A percentile compares a stretch with the other conserved stretches of the same genome.
phyloP scores from a whole-genome alignment of 64 coral and sea anemone genomes.

The Trachythela sp. region DNA sequence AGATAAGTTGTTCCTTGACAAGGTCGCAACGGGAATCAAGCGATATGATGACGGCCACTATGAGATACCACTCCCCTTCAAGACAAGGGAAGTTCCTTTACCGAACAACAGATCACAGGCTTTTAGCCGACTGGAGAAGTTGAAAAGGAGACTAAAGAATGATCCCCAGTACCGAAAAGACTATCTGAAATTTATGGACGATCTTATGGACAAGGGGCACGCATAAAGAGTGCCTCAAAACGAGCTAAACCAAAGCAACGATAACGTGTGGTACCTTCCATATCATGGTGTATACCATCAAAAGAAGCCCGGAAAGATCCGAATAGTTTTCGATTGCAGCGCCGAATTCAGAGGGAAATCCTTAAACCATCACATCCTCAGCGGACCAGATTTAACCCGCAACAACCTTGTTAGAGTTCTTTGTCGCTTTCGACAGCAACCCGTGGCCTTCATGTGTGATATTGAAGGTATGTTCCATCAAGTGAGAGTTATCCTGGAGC shows the following conservation, averaged over 20 bases:
- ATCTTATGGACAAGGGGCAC: constrained; percentile 10
- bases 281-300: constrained; percentile 8
- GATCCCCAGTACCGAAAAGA: background rate
- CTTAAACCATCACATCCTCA: background rate
- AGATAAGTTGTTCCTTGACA: background rate
- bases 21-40: background rate
- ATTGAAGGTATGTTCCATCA: background rate
- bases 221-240: background rate
- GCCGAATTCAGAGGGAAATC: background rate
- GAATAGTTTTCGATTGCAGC: background rate
- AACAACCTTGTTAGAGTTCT: background rate
- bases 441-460: background rate
- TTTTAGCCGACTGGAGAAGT: background rate
- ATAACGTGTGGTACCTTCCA: constrained; percentile 21
- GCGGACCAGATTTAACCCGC: background rate
- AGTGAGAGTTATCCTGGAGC: background rate
- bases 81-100: background rate
- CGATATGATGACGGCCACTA: constrained; percentile 2
- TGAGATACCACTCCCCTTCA: background rate
- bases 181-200: background rate
- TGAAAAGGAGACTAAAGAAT: background rate
- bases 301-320: constrained; percentile 4
- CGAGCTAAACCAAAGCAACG: background rate
- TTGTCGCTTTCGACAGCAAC: background rate
- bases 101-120: background rate